A percentile compares a stretch with the other conserved stretches of the same genome.
These are phyloP conservation scores for Geococcyx californianus DNA, from an alignment of 2,113 vertebrate species.

Conservation along the genomic window DNA sequence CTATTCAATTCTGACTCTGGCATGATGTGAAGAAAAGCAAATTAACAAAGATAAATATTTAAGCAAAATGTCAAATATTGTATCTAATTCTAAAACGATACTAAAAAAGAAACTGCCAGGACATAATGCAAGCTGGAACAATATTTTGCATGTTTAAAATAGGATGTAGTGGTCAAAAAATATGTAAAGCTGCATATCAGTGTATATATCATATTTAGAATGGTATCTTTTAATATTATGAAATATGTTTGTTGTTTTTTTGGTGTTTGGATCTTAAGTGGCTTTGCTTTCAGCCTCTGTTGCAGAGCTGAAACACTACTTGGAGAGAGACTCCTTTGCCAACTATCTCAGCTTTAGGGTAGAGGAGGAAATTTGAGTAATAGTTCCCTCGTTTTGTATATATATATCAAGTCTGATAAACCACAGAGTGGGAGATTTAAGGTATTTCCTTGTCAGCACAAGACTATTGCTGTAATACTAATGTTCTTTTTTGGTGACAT, in stretches of 20 bases:
- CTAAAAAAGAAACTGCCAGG: neutral
- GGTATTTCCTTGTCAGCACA: neutral
- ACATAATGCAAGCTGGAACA: neutral
- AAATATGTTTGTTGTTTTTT: accelerated
- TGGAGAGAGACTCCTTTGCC: neutral
- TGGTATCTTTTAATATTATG: neutral
- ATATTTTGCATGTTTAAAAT: neutral
- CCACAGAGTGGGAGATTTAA: neutral
- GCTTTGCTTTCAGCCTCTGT: neutral
- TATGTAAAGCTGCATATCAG: neutral
- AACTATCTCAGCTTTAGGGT: neutral
- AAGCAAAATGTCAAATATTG: neutral
- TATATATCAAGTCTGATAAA: neutral
- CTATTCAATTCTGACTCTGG: neutral
- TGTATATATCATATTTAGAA: neutral
- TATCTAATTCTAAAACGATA: neutral
- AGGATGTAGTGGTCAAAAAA: neutral
- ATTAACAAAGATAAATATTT: neutral
- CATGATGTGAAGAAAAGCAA: neutral
- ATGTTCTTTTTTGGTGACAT: neutral
- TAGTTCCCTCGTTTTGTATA: neutral
- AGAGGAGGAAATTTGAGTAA: neutral
- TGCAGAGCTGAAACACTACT: neutral
- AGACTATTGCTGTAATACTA: neutral
- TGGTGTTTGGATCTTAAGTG: neutral